Percentiles rank a stretch among this genome's conserved stretches.
Conservation (phyloP, 2,888 invertebrate genomes). For the Ceratothoa steindachneri region DNA sequence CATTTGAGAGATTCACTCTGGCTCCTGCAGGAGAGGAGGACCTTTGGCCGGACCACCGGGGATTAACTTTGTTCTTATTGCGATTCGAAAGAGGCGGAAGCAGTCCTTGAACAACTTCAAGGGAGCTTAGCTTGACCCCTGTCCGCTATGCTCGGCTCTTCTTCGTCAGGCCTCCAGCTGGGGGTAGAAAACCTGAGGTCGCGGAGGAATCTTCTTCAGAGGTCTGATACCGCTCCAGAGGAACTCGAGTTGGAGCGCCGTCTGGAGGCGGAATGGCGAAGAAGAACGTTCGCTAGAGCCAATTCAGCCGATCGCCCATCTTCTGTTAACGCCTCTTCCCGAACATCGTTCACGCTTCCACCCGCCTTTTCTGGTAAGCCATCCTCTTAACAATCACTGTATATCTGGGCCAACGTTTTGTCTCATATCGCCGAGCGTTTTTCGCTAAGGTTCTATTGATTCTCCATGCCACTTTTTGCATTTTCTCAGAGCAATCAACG, state of each 20-base stretch:
- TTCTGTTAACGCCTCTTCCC: slow-evolving; percentile 32
- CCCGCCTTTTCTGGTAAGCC: slow-evolving; percentile 35
- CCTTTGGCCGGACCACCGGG: too few species aligned
- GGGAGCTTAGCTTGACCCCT: not conserved
- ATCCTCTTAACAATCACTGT: not conserved
- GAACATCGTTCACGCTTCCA: slow-evolving; percentile 33
- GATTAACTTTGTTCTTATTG: not conserved
- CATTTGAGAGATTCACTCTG: not conserved
- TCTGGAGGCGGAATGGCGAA: slow-evolving; percentile 34
- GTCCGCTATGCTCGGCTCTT: not conserved
- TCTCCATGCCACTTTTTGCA: not conserved
- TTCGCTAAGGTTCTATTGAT: too few species aligned
- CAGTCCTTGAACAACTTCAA: not conserved
- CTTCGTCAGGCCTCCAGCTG: not conserved
- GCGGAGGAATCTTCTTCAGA: slow-evolving; percentile 34
- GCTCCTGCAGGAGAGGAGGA: not conserved
- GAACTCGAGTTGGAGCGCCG: slow-evolving; percentile 33
- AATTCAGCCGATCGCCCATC: slow-evolving; percentile 40
- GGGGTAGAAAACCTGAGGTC: slow-evolving; percentile 2
- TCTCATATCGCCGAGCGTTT: not conserved
- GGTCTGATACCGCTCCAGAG: slow-evolving; percentile 44
- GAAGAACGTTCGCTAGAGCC: slow-evolving; percentile 28
- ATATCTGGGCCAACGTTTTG: not conserved
- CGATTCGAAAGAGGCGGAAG: not conserved
- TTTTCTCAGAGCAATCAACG: not conserved